Conservation (phyloP, 2,797 vertebrate genomes). For the Cygnus olor region DNA sequence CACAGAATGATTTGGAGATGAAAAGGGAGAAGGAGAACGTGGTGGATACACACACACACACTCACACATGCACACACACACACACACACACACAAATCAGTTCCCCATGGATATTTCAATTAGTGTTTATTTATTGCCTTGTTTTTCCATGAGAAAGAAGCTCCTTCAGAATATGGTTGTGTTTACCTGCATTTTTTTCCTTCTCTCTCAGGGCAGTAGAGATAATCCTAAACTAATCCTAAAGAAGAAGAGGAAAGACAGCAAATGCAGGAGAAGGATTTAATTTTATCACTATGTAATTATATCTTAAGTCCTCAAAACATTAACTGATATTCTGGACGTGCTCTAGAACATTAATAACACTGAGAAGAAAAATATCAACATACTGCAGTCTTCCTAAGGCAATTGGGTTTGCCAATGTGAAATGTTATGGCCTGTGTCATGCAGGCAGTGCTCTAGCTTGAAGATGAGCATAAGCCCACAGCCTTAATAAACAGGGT, state of each 20-base stretch:
- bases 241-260: not conserved
- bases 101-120: not conserved
- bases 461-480: not conserved
- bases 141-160: not conserved
- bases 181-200: not conserved
- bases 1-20: not conserved
- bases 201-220: not conserved
- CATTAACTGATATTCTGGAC: not conserved
- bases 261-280: not conserved
- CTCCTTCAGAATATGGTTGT: not conserved
- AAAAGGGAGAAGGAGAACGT: not conserved
- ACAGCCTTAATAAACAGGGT: not conserved
- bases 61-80: not conserved
- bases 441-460: not conserved
- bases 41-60: too few species aligned
- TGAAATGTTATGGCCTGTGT: not conserved
- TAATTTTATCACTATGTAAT: not conserved
- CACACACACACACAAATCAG: not conserved
- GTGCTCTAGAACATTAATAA: not conserved
- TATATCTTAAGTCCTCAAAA: not conserved
- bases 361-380: not conserved
- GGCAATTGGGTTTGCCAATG: not conserved
- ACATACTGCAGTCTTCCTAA: not conserved
- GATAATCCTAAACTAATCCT: not conserved
- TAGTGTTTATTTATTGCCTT: not conserved